Evolutionary conservation across 2,113 vertebrate species (phyloP), one percentile per base, ranked within the genome.

Genomic region (Campylorhamphus procurvoides): DNA sequence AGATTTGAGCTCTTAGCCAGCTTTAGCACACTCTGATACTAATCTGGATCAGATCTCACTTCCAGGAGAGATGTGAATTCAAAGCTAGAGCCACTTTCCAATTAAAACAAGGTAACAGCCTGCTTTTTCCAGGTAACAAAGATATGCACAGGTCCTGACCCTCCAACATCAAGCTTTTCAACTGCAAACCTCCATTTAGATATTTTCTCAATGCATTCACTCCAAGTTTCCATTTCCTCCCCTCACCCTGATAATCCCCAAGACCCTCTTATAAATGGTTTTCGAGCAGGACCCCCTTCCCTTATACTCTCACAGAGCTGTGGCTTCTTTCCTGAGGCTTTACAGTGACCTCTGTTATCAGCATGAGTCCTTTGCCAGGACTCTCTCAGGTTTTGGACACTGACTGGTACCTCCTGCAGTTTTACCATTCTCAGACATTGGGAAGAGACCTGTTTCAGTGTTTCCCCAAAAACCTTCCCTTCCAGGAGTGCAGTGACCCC

Each of bases 1-100:
- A 97, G 95, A 96, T 96, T 95, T 95, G 49, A 66, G 93, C 95
- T 97, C 83, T 96, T 96, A 97, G 90, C 88, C 91, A 96, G 92
- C 72, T 87, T 96, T 93, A 86, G 72, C 93, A 68, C 23, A 44
- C 37, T 73, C 90, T 87, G 78, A 78, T 94, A 83, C 80, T 90
- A 75, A 97, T 96, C 91, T 89, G 89, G 94, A 93, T 85, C 83
- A 82, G 79, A 91, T 94, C 77, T 94, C 71, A 52, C 82, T 78
- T 96, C 49, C 77, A 93, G 49, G 53, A 92, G 78, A 47, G 93
- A 87, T n/a, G 9, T 39, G 78, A 93, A 89, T 87, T 87, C 84
- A 95, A 84, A 91, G 47, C 63, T 46, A 31, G 14, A 47, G 50
- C 33, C 37, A 31, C 47, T 89, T 94, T 89, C 77, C 86, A 94